phyloP scores from a whole-genome alignment of 2,113 vertebrate species.

The Galeopterus variegatus region DNA sequence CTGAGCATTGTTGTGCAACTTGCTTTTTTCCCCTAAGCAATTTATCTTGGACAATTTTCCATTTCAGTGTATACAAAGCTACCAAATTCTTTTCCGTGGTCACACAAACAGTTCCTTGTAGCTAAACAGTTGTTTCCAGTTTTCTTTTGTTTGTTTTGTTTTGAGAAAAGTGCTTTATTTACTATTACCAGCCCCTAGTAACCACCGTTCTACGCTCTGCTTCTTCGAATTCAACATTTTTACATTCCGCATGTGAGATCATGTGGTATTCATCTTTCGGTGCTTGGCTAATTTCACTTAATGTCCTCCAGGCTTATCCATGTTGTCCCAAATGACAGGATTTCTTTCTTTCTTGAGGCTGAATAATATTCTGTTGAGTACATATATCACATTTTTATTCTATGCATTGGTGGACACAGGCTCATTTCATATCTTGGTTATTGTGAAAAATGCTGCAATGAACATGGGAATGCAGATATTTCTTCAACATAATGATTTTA shows the following conservation, averaged over 20 bases:
- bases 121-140: neutral
- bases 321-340: neutral
- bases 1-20: neutral
- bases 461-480: neutral
- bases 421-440: neutral
- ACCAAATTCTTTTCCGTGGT: neutral
- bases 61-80: neutral
- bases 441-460: neutral
- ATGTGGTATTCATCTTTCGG: neutral
- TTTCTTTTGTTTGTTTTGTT: neutral
- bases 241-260: neutral
- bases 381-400: neutral
- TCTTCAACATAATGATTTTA: neutral
- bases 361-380: neutral
- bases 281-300: neutral
- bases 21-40: neutral
- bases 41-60: neutral
- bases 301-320: neutral
- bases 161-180: neutral
- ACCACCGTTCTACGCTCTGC: neutral
- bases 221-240: neutral
- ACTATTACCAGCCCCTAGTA: neutral
- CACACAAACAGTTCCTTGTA: neutral
- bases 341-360: neutral
- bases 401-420: neutral